Evolutionary conservation across 1,140 invertebrate species (phyloP), one percentile per base, ranked within the genome.

Genomic region (Latrodectus geometricus): DNA sequence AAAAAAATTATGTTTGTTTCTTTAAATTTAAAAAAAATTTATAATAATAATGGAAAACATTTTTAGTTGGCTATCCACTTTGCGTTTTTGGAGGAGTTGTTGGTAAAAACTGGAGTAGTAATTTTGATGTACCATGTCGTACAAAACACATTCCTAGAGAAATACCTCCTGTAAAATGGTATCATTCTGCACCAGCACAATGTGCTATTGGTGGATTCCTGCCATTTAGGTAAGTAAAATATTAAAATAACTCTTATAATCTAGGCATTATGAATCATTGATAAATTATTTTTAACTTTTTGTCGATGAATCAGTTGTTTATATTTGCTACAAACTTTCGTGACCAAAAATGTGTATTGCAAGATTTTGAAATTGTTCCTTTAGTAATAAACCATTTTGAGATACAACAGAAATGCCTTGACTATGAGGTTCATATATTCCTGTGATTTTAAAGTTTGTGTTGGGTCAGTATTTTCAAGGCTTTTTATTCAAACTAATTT

Each of bases 131-230:
- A 20, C 92, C 92, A 4, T 93, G 92, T 88, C 90, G 92, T 66
- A 92, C 92, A 1, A 93, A 93, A 88, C 92, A 93, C 84, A 92
- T 93, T 85, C 84, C 92, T 3, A 88, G 93, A 20, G 92, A 93
- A 89, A 92, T 93, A 66, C 93, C 93, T 9, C 66, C 88, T 15
- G 90, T 92, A 15, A 91, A 92, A 8, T 92, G 91, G 92, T 93
- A 93, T 87, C 90, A 91, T 78, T 92, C 91, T 15, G 88, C 90
- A 11, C 89, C 91, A 65, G 91, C 91, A 21, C 92, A 93, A 88
- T 92, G 91, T 88, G 72, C 92, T 14, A 91, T 93, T 66, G 92
- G 92, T 52, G 92, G 92, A 69, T 93, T 93, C 88, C 88, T 93
- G 68, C 92, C 92, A 14, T 93, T 93, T 88, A 92, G 92, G 92